Evolutionary conservation across 2,113 vertebrate species (phyloP).

Genomic region (Etheostoma cragini): DNA sequence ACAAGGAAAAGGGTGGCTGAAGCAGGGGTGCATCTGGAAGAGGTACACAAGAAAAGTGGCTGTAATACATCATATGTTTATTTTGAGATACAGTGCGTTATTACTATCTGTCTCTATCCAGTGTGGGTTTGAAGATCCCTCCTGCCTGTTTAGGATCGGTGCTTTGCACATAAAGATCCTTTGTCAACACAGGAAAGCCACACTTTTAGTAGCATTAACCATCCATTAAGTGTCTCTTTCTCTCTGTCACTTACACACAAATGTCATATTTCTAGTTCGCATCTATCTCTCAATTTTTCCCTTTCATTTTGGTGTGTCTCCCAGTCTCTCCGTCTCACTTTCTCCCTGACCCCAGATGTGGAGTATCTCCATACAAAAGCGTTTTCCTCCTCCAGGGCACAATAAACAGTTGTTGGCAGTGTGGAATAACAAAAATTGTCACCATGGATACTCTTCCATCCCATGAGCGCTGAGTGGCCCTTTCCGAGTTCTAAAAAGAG

Average conservation of each 20-base stretch:
- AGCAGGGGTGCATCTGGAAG: not conserved
- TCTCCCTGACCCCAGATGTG: conserved; percentile 64
- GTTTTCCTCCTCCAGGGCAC: conserved; percentile 50
- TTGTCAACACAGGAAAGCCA: conserved; percentile 31
- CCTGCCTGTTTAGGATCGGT: conserved; percentile 24
- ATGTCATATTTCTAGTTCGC: conserved; percentile 29
- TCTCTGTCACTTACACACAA: conserved; percentile 18
- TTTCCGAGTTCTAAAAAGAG: conserved; percentile 81
- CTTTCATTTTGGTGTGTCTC: conserved; percentile 16
- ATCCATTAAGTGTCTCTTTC: conserved; percentile 26
- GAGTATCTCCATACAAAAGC: conserved; percentile 57
- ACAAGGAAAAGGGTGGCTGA: not conserved
- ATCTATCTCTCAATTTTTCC: conserved; percentile 5
- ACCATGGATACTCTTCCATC: conserved; percentile 77
- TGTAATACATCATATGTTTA: conserved; percentile 5
- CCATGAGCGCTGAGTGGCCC: conserved; percentile 67
- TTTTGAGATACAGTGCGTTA: conserved; percentile 12
- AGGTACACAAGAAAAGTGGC: not conserved
- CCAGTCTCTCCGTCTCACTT: conserved; percentile 27
- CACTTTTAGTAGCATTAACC: not conserved
- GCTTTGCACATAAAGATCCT: conserved; percentile 25
- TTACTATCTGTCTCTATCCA: not conserved
- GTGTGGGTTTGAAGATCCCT: conserved; percentile 7
- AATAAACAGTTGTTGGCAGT: conserved; percentile 72
- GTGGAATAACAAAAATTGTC: conserved; percentile 78